Evolutionary conservation across 2,113 vertebrate genomes (phyloP).

Genomic region (Talpa occidentalis): DNA sequence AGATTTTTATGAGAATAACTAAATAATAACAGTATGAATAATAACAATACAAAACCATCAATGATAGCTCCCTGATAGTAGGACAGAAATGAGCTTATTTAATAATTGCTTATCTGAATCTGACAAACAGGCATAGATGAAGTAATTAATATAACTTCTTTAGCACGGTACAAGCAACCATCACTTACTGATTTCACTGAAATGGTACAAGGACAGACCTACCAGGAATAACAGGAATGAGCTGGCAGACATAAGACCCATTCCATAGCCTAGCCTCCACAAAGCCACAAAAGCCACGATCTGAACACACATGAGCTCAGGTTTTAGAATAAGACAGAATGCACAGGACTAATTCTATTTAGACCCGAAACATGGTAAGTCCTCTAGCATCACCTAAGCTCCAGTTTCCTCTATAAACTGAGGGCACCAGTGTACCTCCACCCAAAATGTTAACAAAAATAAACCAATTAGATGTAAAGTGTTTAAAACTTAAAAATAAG

Average conservation of each 20-base stretch:
- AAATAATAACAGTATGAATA: neutral
- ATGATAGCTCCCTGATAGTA: neutral
- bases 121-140: neutral
- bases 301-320: neutral
- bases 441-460: neutral
- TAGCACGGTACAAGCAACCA: neutral
- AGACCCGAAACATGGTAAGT: neutral
- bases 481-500: constrained; percentile 9
- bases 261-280: neutral
- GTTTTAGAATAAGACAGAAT: neutral
- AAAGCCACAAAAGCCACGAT: neutral
- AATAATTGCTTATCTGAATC: neutral
- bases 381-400: neutral
- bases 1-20: neutral
- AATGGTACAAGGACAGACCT: neutral
- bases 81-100: neutral
- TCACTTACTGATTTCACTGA: neutral
- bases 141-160: neutral
- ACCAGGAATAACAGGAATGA: neutral
- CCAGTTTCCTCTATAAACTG: neutral
- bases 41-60: neutral
- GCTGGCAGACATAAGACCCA: neutral
- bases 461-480: neutral
- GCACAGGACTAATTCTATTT: neutral
- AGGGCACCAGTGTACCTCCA: neutral